These are phyloP conservation scores for Dynastes tityus DNA, from an alignment of 2,888 invertebrate genomes.

Conservation along the genomic window DNA sequence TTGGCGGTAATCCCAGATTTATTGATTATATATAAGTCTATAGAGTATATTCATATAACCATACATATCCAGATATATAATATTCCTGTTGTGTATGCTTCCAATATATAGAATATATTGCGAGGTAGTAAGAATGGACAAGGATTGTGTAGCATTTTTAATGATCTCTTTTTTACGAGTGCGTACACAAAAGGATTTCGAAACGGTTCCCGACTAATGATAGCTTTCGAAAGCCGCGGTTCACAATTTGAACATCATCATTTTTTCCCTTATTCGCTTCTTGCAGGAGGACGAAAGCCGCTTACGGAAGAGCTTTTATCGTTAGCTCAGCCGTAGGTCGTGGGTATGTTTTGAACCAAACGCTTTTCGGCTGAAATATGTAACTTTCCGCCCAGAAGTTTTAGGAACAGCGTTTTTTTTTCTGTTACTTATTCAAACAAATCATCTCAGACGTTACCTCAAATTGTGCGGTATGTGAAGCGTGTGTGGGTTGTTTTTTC, in stretches of 20 bases:
- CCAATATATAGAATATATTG: no score
- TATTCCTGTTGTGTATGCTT: background rate
- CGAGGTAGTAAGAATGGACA: background rate
- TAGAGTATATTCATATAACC: background rate
- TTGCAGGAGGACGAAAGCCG: background rate
- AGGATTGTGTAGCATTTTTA: constrained; percentile 36
- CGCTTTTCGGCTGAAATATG: no score
- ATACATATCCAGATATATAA: background rate
- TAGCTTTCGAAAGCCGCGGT: constrained; percentile 18
- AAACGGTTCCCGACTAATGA: constrained; percentile 28
- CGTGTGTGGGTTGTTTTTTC: no score
- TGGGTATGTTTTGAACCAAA: no score
- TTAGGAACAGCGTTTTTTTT: no score
- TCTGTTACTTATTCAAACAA: no score
- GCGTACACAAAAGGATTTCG: constrained; percentile 34
- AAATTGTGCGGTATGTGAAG: no score
- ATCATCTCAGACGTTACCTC: no score
- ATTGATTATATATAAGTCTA: constrained; percentile 20
- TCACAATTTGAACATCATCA: constrained; percentile 9
- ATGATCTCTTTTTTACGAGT: constrained; percentile 23
- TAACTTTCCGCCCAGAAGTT: no score
- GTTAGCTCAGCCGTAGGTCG: no score
- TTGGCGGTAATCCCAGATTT: constrained; percentile 40
- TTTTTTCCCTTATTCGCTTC: background rate
- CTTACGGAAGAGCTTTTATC: constrained; percentile 2